phyloP scores from a whole-genome alignment of 2,888 invertebrate genomes.

The Hyles lineata region DNA sequence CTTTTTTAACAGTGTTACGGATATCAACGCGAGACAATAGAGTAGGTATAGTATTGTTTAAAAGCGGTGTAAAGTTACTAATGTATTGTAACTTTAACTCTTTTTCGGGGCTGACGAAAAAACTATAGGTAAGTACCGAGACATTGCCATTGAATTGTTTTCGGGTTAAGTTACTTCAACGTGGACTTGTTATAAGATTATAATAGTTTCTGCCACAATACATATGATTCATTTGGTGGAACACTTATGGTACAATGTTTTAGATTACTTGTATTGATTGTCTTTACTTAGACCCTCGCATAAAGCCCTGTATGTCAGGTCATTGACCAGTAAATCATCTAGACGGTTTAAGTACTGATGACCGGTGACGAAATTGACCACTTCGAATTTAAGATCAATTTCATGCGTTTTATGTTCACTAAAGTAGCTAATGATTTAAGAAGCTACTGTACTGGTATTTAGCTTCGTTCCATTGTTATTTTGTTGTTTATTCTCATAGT shows the following conservation, averaged over 20 bases:
- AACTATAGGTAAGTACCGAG: conserved; percentile 1
- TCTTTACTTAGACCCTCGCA: too few species aligned
- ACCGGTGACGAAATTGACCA: not conserved
- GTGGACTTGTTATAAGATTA: not conserved
- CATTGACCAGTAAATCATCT: not conserved
- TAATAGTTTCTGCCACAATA: not conserved
- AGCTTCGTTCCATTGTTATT: not conserved
- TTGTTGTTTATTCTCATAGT: not conserved
- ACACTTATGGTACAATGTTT: not conserved
- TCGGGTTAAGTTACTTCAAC: not conserved
- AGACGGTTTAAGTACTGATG: not conserved
- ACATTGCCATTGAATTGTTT: not conserved
- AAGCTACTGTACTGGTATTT: not conserved
- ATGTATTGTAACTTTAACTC: conserved; percentile 23
- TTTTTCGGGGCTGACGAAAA: conserved; percentile 7
- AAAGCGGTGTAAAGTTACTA: conserved; percentile 25
- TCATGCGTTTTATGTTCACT: not conserved
- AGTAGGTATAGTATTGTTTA: conserved; percentile 27
- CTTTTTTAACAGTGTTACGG: conserved; percentile 34
- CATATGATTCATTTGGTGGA: not conserved
- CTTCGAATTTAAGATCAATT: not conserved
- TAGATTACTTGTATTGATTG: too few species aligned
- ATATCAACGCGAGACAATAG: conserved; percentile 42
- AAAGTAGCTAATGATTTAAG: not conserved
- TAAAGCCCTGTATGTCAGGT: not conserved